Evolutionary conservation across 2,888 invertebrate genomes (phyloP).

Genomic region (Zygothrica quintamaculata): DNA sequence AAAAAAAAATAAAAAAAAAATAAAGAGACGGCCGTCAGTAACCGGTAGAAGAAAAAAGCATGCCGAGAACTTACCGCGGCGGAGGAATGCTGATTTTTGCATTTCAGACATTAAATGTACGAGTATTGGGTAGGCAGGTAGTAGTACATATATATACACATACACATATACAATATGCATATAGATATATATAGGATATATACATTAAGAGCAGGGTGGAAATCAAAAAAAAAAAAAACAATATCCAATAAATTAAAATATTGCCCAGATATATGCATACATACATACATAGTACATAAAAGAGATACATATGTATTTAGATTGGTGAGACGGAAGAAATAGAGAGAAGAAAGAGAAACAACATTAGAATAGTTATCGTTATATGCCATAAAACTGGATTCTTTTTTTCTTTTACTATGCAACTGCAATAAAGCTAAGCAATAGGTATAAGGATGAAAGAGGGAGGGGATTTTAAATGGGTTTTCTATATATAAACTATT

Average conservation of each 20-base stretch:
- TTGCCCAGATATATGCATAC: constrained; percentile 54
- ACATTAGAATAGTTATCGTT: constrained; percentile 40
- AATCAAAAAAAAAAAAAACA: constrained; percentile 73
- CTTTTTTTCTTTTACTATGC: constrained; percentile 14
- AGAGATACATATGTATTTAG: constrained; percentile 37
- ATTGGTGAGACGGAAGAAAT: constrained; percentile 37
- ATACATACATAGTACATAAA: constrained; percentile 20
- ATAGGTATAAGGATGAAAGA: too few species aligned
- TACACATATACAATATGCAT: constrained; percentile 25
- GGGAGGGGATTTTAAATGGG: background rate
- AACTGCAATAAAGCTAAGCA: constrained; percentile 12
- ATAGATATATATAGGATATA: constrained; percentile 38
- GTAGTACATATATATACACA: constrained; percentile 34
- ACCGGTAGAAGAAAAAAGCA: constrained; percentile 66
- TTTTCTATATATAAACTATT: constrained; percentile 9
- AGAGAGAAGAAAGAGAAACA: constrained; percentile 32
- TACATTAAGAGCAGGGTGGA: constrained; percentile 49
- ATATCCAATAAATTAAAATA: constrained; percentile 72
- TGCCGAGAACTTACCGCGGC: constrained; percentile 88
- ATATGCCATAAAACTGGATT: constrained; percentile 18
- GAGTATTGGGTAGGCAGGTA: constrained; percentile 31
- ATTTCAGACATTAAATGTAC: constrained; percentile 67
- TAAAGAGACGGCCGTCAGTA: constrained; percentile 55
- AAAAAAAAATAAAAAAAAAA: constrained; percentile 52
- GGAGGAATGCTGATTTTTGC: constrained; percentile 87